A percentile compares a stretch with the other conserved stretches of the same genome.
Conservation (phyloP, 1,140 invertebrate genomes). For the Propsilocerus akamusi region DNA sequence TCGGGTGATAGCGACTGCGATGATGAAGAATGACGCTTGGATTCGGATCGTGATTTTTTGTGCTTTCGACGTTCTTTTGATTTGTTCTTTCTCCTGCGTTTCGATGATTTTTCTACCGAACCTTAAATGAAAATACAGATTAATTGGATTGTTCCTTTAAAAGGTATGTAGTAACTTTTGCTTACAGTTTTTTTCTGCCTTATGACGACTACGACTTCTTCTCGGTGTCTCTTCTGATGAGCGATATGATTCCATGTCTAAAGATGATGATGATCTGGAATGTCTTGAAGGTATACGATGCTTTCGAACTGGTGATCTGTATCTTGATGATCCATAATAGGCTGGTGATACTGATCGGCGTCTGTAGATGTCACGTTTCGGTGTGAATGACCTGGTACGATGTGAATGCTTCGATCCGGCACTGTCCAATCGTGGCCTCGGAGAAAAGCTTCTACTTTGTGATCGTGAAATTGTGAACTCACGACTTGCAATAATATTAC, state of each 20-base stretch:
- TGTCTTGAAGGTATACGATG: too few relatives aligned
- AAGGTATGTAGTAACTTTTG: background rate
- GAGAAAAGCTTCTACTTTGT: slow-evolving; percentile 12
- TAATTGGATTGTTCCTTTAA: background rate
- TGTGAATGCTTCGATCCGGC: background rate
- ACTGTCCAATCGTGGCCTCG: slow-evolving; percentile 9
- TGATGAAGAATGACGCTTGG: background rate
- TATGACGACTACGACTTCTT: background rate
- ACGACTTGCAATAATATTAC: slow-evolving; percentile 53
- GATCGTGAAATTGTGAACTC: slow-evolving; percentile 30
- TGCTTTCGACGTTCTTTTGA: background rate
- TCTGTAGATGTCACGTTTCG: background rate
- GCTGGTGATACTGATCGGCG: slow-evolving; percentile 18
- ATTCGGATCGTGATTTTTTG: background rate
- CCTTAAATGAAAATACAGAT: background rate
- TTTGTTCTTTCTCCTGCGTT: background rate
- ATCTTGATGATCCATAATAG: background rate
- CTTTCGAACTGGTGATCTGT: slow-evolving; percentile 8
- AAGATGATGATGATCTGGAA: slow-evolving; percentile 12
- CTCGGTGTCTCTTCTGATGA: background rate
- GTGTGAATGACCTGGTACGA: background rate
- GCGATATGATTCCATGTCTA: background rate
- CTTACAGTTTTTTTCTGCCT: background rate
- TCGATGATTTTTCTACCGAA: background rate
- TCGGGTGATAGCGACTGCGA: slow-evolving; percentile 10